Conservation (phyloP, 2,888 invertebrate species). For the Chouioia cunea region DNA sequence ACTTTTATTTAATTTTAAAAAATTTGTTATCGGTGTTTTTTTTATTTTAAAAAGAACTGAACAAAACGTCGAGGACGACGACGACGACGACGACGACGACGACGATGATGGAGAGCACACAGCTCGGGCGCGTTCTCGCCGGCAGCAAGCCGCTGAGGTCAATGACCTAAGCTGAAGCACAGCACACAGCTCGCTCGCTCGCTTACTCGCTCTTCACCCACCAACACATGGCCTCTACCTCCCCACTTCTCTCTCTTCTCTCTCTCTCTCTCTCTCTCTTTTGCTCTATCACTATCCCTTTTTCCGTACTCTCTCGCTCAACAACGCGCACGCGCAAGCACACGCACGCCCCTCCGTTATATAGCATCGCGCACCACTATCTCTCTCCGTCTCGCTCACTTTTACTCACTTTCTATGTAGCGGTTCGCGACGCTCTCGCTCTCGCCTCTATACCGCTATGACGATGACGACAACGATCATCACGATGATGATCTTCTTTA, state of each 20-base stretch:
- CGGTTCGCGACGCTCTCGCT: conserved; percentile 2
- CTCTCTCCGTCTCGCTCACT: conserved; percentile 1
- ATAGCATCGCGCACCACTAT: conserved; percentile 1
- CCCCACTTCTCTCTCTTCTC: background rate
- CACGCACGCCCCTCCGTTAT: conserved; percentile 29
- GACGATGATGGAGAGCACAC: conserved; percentile 55
- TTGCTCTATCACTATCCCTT: background rate
- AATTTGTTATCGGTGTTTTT: too few relatives aligned
- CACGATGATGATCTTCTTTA: too few relatives aligned
- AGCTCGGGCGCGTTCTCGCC: conserved; percentile 64
- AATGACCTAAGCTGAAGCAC: conserved; percentile 65
- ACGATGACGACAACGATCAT: too few relatives aligned
- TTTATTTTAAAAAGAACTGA: background rate
- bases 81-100: conserved; percentile 64
- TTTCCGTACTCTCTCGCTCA: background rate
- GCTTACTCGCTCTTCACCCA: background rate
- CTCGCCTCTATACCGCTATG: background rate
- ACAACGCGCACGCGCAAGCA: background rate
- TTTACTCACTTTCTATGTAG: background rate
- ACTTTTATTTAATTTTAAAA: too few relatives aligned
- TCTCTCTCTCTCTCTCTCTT: conserved; percentile 5
- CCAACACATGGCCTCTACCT: conserved; percentile 3
- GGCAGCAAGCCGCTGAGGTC: conserved; percentile 68
- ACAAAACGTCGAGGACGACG: conserved; percentile 55
- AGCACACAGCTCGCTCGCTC: background rate